A percentile compares a stretch with the other conserved stretches of the same genome.
These are phyloP conservation scores for Scytalopus superciliaris DNA, from an alignment of 2,113 vertebrate genomes.

Conservation along the genomic window DNA sequence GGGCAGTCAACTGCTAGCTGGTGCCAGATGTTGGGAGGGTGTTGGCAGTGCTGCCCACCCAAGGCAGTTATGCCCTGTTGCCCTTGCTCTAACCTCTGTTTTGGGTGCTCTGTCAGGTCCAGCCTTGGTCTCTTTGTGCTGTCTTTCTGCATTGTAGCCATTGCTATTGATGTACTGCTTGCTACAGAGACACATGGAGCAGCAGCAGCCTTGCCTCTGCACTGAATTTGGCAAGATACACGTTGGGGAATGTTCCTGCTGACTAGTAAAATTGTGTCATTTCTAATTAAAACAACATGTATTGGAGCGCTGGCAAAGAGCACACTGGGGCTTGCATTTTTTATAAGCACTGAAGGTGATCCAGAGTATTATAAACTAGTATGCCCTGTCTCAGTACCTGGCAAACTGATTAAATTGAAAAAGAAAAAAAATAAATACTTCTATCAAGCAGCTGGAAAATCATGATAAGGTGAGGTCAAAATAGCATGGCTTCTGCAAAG, in stretches of 20 bases:
- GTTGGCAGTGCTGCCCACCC: background rate
- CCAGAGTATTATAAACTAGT: background rate
- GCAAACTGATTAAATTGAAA: background rate
- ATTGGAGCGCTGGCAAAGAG: background rate
- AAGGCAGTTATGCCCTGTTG: background rate
- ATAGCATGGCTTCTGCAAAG: background rate
- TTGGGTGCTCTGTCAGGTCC: background rate
- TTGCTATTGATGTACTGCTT: background rate
- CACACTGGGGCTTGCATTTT: background rate
- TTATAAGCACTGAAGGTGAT: background rate
- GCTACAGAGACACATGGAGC: background rate
- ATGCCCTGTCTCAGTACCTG: background rate
- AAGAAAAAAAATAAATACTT: background rate
- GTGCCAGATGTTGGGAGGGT: background rate
- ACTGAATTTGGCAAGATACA: background rate
- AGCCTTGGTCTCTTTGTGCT: background rate
- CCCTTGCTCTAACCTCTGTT: background rate
- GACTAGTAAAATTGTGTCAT: background rate
- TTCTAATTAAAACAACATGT: background rate
- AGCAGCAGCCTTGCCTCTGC: background rate
- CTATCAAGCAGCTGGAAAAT: constrained; percentile 20
- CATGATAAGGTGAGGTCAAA: constrained; percentile 6
- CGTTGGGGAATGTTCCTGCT: background rate
- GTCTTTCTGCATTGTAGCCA: background rate
- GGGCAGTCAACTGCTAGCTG: background rate